Conservation (phyloP, 2,113 vertebrate genomes). For the Thermophis baileyi region DNA sequence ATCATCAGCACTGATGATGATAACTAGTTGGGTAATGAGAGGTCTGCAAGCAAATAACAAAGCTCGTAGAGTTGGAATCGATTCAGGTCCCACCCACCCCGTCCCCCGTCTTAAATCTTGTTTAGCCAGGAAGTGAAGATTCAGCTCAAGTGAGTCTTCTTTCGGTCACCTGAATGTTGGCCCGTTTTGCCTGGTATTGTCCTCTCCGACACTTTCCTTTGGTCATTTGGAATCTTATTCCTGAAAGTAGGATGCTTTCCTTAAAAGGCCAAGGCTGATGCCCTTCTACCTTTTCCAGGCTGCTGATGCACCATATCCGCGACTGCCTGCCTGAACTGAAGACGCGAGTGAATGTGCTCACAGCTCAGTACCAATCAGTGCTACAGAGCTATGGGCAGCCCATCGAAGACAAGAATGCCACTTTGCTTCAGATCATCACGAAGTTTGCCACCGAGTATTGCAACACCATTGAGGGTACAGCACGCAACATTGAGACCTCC, state of each 20-base stretch:
- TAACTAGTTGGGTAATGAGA: background rate
- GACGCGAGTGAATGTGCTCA: constrained; percentile 72
- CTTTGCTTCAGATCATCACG: constrained; percentile 79
- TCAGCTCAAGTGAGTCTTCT: background rate
- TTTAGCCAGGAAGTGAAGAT: background rate
- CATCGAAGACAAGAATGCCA: constrained; percentile 77
- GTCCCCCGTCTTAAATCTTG: background rate
- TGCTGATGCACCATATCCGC: constrained; percentile 79
- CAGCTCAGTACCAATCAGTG: constrained; percentile 73
- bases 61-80: background rate
- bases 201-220: background rate
- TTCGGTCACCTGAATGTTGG: background rate
- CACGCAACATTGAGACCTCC: constrained; percentile 74
- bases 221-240: background rate
- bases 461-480: constrained; percentile 79
- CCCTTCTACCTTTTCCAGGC: constrained; percentile 21
- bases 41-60: background rate
- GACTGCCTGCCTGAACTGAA: constrained; percentile 79
- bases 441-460: constrained; percentile 81
- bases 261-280: background rate
- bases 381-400: constrained; percentile 76
- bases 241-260: background rate
- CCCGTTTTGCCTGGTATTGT: background rate
- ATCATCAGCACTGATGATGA: background rate
- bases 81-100: no score